These are phyloP conservation scores for Telenomus remus DNA, from an alignment of 1,140 invertebrate genomes.

Conservation along the genomic window DNA sequence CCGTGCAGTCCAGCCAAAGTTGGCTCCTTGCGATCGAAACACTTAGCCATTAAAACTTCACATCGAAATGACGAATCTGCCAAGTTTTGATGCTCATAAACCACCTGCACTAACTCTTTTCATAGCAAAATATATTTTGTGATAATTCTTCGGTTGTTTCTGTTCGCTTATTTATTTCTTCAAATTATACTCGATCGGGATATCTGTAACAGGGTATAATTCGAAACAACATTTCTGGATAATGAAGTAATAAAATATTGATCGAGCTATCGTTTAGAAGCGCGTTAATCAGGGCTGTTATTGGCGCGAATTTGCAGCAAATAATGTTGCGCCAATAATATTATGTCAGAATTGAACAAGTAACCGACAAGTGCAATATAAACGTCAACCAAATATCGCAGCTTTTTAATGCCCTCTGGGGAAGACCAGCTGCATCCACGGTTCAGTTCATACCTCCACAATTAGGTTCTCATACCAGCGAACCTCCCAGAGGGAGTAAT, in stretches of 20 bases:
- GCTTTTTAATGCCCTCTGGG: conserved; percentile 58
- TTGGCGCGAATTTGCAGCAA: background rate
- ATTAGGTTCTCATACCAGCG: conserved; percentile 51
- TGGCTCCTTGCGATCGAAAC: too few species aligned
- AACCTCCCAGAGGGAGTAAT: conserved; percentile 55
- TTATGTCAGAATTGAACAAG: conserved; percentile 17
- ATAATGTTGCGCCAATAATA: conserved; percentile 7
- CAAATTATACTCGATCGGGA: too few species aligned
- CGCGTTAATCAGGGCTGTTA: background rate
- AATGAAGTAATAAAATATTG: too few species aligned
- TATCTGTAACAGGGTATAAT: too few species aligned
- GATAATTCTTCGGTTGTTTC: conserved; percentile 1
- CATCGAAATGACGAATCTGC: conserved; percentile 46
- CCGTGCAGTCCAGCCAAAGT: too few species aligned
- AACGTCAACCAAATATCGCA: conserved; percentile 53
- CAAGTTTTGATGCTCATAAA: conserved; percentile 34
- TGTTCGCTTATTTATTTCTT: too few species aligned
- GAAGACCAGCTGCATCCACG: conserved; percentile 55
- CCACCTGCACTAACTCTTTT: background rate
- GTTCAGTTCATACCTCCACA: conserved; percentile 56
- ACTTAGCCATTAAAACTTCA: conserved; percentile 23
- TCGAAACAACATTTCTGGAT: too few species aligned
- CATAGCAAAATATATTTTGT: background rate
- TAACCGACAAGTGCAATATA: conserved; percentile 36
- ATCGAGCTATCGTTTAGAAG: background rate